Base-by-base conservation (phyloP, 1,140 invertebrate genomes). In the Pogonus chalceus region DNA sequence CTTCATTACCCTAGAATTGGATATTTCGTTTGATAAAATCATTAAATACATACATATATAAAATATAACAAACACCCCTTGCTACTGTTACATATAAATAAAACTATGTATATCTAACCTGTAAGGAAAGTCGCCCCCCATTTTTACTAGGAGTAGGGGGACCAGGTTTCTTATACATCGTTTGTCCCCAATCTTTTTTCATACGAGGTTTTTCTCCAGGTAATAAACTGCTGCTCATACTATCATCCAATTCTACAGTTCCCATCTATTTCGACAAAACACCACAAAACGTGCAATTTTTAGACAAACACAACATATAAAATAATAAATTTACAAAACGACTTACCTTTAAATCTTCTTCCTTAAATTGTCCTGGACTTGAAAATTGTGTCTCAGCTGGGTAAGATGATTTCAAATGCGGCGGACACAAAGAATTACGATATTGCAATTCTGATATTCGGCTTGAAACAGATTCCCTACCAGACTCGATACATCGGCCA, bases 381-480 rank as follows among this genome's bases (percentile, higher is more conserved):
- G 74, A 73, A 61, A 81, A 85, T 69, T 88, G 84, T n/a, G 78
- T 86, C 75, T 92, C 92, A 1, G 85, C 85, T 0, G 91, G 87
- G 72, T 96, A 95, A 0, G 88, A 85, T 56, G 88, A 90, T 71
- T 88, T 90, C 49, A 95, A 70, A 68, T 96, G 92, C 2, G 90
- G 88, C 18, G 83, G 86, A 57, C 86, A 86, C 49, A 94, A 71
- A 0, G 91, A 90, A 71, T 96, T 96, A 22, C 92, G 74, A 64
- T 83, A 79, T 62, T 85, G 81, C 16, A 95, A 72, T 65, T 91
- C 87, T 2, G 79, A 80, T 12, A 88, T 59, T 52, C 86, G 66
- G 20, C 69, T 65, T 49, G 35, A 56, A 23, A 55, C 59, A 35
- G 60, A 62, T 39, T 73, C 69, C 10, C 59, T 43, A 46, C 67